Evolutionary conservation across 92 coral and sea anemone species (phyloP).

Genomic region (Palythoa grandis): DNA sequence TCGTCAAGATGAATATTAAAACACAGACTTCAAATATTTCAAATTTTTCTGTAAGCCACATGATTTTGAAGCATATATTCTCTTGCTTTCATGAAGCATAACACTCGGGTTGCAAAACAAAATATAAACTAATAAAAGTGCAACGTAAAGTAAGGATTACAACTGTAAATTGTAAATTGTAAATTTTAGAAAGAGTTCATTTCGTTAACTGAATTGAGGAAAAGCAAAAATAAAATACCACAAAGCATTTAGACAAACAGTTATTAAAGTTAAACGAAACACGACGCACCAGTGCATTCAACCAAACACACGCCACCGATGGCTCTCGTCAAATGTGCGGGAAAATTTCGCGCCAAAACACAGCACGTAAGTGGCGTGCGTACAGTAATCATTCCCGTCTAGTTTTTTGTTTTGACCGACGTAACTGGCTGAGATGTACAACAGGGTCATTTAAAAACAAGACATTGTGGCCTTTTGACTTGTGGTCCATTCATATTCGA

Average conservation of each 20-base stretch:
- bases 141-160: too few species aligned
- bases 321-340: not conserved
- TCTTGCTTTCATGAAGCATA: too few species aligned
- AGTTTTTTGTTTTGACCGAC: not conserved
- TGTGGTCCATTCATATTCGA: too few species aligned
- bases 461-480: not conserved
- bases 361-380: not conserved
- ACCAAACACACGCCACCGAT: not conserved
- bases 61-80: too few species aligned
- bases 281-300: not conserved
- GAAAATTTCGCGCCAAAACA: not conserved
- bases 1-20: too few species aligned
- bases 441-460: not conserved
- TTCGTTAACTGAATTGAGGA: too few species aligned
- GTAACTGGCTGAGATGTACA: not conserved
- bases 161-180: too few species aligned
- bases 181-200: too few species aligned
- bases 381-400: not conserved
- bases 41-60: too few species aligned
- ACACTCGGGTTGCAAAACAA: too few species aligned
- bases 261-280: not conserved
- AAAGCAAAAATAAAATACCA: not conserved
- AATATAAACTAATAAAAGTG: too few species aligned
- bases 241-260: not conserved
- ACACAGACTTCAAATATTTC: too few species aligned